Percentiles rank a stretch among this genome's conserved stretches.
Evolutionary conservation across 1,140 invertebrate species (phyloP).

Genomic region (Reticulitermes speratus): DNA sequence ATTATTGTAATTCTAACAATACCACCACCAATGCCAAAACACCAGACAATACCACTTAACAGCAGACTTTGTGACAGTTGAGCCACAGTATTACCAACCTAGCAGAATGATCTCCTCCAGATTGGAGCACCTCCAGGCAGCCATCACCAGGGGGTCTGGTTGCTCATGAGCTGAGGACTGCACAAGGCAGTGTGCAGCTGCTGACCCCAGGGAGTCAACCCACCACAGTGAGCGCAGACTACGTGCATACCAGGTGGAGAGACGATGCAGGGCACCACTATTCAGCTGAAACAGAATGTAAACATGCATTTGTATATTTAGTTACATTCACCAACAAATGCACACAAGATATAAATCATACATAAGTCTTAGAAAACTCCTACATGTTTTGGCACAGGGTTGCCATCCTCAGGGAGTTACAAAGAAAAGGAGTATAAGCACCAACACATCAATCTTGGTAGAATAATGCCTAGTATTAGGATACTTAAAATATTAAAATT

Average conservation of each 20-base stretch:
- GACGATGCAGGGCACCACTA: constrained; percentile 36
- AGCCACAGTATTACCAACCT: constrained; percentile 43
- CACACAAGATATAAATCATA: no score
- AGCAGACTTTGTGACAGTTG: no score
- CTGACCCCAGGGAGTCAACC: constrained; percentile 61
- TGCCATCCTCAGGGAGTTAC: no score
- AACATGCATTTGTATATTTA: not conserved
- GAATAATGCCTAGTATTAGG: no score
- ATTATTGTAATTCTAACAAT: no score
- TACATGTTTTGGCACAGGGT: no score
- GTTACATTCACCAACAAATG: no score
- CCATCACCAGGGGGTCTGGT: constrained; percentile 71
- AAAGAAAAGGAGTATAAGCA: no score
- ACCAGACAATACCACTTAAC: no score
- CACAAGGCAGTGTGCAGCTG: constrained; percentile 27
- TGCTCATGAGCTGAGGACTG: constrained; percentile 46
- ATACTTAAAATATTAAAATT: not conserved
- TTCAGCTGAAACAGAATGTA: constrained; percentile 37
- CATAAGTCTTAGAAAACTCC: no score
- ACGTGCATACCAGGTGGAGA: constrained; percentile 60
- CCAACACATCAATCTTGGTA: no score
- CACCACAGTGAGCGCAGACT: constrained; percentile 67
- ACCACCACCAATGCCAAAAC: no score
- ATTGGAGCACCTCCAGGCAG: constrained; percentile 71
- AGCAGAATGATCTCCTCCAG: constrained; percentile 65